Conservation (phyloP, 1,140 invertebrate genomes). For the Nymphalis io region DNA sequence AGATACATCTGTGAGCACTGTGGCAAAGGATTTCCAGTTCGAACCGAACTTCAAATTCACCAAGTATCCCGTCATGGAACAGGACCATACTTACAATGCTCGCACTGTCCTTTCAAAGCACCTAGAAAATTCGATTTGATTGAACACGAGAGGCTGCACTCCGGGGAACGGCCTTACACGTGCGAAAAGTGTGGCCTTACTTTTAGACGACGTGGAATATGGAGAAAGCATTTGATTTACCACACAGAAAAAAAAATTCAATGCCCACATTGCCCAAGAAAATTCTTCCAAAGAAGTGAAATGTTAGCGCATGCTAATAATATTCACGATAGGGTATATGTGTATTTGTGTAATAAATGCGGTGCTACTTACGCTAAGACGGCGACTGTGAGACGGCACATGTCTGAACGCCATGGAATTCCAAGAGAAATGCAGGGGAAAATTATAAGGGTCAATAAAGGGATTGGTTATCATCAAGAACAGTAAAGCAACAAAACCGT, state of each 20-base stretch:
- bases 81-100: constrained; percentile 57
- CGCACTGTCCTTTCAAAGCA: constrained; percentile 63
- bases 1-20: constrained; percentile 68
- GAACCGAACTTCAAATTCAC: constrained; percentile 53
- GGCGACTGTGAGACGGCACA: constrained; percentile 59
- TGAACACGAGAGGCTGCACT: constrained; percentile 65
- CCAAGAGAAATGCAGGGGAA: constrained; percentile 66
- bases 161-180: constrained; percentile 66
- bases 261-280: constrained; percentile 61
- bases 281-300: constrained; percentile 51
- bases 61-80: constrained; percentile 54
- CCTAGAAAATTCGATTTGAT: constrained; percentile 54
- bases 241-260: constrained; percentile 64
- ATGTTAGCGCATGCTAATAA: constrained; percentile 66
- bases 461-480: constrained; percentile 30
- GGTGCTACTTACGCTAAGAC: constrained; percentile 61
- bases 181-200: constrained; percentile 72
- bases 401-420: constrained; percentile 63
- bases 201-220: constrained; percentile 62
- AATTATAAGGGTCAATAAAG: constrained; percentile 56
- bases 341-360: constrained; percentile 65
- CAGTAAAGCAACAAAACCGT: neutral
- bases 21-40: constrained; percentile 59
- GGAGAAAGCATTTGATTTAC: constrained; percentile 62
- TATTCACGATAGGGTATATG: constrained; percentile 62